phyloP scores from a whole-genome alignment of 2,797 vertebrate species.

The Phrynocephalus vlangalii region DNA sequence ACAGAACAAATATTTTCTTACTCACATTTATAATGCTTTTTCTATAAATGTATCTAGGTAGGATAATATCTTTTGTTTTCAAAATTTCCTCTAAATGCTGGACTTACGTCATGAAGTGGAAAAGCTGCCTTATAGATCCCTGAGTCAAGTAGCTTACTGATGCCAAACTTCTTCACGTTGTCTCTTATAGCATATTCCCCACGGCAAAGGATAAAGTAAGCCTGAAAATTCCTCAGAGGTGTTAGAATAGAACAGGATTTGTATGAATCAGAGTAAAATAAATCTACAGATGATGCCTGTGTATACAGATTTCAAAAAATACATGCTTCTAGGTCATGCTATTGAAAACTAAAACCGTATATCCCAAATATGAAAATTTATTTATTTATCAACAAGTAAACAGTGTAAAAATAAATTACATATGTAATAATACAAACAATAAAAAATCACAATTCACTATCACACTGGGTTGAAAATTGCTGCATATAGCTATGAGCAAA shows the following conservation, averaged over 20 bases:
- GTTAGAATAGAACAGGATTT: background rate
- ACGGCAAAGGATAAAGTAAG: conserved; percentile 89
- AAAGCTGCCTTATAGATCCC: conserved; percentile 94
- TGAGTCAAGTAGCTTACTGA: conserved; percentile 87
- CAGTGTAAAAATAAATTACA: too few relatives aligned
- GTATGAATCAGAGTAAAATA: background rate
- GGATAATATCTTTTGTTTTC: background rate
- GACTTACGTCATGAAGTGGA: conserved; percentile 92
- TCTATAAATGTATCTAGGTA: background rate
- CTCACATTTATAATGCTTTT: background rate
- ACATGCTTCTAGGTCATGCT: background rate
- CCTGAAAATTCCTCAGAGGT: conserved; percentile 76
- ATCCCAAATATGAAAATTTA: background rate
- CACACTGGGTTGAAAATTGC: background rate
- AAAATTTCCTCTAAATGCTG: background rate
- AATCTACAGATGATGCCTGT: background rate
- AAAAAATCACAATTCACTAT: too few relatives aligned
- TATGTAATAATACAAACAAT: too few relatives aligned
- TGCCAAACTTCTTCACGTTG: conserved; percentile 88
- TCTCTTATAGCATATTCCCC: conserved; percentile 85
- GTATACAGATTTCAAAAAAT: background rate
- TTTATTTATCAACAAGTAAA: too few relatives aligned
- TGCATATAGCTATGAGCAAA: background rate
- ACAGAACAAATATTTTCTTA: background rate
- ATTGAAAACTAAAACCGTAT: background rate